Conservation (phyloP, 92 coral and sea anemone species). For the Epizoanthus rinbou region DNA sequence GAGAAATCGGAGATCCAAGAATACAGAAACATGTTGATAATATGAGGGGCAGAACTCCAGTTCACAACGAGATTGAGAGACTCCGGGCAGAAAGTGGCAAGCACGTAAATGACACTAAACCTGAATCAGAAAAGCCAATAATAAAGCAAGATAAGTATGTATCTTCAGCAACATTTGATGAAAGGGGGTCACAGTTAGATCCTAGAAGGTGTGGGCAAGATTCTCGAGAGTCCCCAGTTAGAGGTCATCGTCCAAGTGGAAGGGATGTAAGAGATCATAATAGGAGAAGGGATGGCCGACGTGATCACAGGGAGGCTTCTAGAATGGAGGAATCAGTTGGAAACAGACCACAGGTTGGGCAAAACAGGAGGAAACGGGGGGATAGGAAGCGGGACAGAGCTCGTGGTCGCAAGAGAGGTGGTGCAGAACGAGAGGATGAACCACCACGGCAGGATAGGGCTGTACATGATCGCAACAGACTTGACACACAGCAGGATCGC, state of each 20-base stretch:
- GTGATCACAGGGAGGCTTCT: background rate
- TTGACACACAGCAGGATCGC: background rate
- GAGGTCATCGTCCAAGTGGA: background rate
- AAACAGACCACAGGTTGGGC: conserved; percentile 1
- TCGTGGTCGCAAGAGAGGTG: conserved; percentile 47
- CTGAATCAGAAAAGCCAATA: conserved; percentile 3
- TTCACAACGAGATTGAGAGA: background rate
- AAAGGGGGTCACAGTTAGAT: conserved; percentile 25
- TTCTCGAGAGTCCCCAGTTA: background rate
- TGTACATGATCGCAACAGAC: background rate
- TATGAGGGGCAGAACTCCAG: conserved; percentile 25
- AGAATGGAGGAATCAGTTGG: background rate
- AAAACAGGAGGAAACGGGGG: conserved; percentile 30
- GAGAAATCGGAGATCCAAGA: conserved; percentile 25
- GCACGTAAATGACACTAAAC: background rate
- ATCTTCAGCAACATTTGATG: background rate
- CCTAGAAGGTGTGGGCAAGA: background rate
- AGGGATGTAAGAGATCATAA: background rate
- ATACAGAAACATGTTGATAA: conserved; percentile 15
- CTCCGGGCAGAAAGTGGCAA: conserved; percentile 5
- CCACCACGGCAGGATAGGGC: background rate
- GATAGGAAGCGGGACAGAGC: conserved; percentile 44
- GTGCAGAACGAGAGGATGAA: conserved; percentile 7
- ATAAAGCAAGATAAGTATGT: background rate
- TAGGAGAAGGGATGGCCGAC: conserved; percentile 14